phyloP scores from a whole-genome alignment of 1,140 invertebrate genomes.

The Aphidius ervi region DNA sequence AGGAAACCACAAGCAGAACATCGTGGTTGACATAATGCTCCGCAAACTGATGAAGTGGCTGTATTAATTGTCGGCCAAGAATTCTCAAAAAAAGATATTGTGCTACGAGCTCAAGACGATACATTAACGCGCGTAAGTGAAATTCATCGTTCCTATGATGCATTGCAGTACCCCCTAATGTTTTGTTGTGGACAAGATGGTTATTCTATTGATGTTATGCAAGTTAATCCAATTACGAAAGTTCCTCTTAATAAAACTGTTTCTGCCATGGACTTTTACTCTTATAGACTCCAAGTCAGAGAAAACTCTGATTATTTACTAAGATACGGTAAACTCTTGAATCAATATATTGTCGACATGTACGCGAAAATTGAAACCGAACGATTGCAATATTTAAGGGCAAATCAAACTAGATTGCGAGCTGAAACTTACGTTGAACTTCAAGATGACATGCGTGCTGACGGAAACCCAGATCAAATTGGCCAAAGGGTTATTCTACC shows the following conservation, averaged over 20 bases:
- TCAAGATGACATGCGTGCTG: constrained; percentile 1
- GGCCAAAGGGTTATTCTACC: constrained; percentile 3
- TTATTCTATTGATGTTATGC: not conserved
- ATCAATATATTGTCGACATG: too few relatives aligned
- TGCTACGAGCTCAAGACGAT: constrained; percentile 15
- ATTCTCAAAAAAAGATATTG: not conserved
- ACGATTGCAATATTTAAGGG: not conserved
- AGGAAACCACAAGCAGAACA: not conserved
- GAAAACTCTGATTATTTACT: too few relatives aligned
- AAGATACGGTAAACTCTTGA: too few relatives aligned
- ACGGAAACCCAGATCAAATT: not conserved
- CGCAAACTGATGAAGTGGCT: constrained; percentile 6
- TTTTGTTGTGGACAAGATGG: not conserved
- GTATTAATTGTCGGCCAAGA: not conserved
- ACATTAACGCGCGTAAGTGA: constrained; percentile 4
- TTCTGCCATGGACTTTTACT: too few relatives aligned
- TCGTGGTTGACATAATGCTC: not conserved
- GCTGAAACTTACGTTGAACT: constrained; percentile 1
- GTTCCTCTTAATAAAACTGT: too few relatives aligned
- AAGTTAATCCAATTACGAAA: too few relatives aligned
- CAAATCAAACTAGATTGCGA: not conserved
- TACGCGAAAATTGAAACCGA: constrained; percentile 9
- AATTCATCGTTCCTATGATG: constrained; percentile 3
- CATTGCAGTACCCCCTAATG: not conserved
- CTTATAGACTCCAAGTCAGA: too few relatives aligned